A percentile compares a stretch with the other conserved stretches of the same genome.
Conservation (phyloP, 2,113 vertebrate species). For the Raja brachyura region DNA sequence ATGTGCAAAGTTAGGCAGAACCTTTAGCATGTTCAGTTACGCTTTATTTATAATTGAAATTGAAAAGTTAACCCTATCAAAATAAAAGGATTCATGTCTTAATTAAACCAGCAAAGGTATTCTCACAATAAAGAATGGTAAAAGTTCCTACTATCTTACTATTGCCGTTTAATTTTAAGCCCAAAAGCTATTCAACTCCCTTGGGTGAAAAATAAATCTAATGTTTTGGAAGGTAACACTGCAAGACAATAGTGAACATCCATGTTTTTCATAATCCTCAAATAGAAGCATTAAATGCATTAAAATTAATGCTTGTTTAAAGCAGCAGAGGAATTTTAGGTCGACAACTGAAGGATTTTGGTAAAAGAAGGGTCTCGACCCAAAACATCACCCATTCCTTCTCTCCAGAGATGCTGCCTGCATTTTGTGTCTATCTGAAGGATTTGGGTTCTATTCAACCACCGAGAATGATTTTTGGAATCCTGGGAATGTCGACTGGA, state of each 20-base stretch:
- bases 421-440: no score
- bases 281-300: neutral
- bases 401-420: no score
- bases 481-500: neutral
- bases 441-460: no score
- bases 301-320: neutral
- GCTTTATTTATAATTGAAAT: neutral
- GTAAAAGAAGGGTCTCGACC: no score
- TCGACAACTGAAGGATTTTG: neutral
- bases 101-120: neutral
- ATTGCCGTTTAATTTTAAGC: neutral
- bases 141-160: neutral
- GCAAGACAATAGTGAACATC: neutral
- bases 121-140: neutral
- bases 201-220: neutral
- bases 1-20: neutral
- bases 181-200: neutral
- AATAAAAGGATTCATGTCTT: neutral
- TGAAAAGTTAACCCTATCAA: neutral
- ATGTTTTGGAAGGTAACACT: neutral
- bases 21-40: neutral
- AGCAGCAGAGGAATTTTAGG: slow-evolving; percentile 1
- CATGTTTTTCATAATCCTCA: neutral
- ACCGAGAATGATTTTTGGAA: neutral
- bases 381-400: no score